A percentile compares a stretch with the other conserved stretches of the same genome.
Evolutionary conservation across 2,797 vertebrate genomes (phyloP).

Genomic region (Decapterus maruadsi): DNA sequence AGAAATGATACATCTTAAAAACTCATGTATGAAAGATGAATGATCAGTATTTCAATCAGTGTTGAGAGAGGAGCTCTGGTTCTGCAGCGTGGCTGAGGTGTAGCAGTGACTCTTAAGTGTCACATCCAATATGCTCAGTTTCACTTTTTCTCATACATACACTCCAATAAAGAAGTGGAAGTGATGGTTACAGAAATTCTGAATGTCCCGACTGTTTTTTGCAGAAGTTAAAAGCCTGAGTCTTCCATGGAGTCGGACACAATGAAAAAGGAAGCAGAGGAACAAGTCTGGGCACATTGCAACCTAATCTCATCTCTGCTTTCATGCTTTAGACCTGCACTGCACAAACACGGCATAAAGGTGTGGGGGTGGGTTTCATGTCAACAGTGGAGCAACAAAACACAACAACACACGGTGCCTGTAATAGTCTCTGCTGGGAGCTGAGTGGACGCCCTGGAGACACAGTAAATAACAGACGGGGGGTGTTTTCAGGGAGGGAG

Average conservation of each 20-base stretch:
- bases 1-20: slow-evolving; percentile 14
- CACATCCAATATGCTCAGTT: slow-evolving; percentile 11
- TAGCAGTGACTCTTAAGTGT: neutral
- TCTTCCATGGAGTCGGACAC: neutral
- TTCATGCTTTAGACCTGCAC: neutral
- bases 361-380: slow-evolving; percentile 31
- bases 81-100: neutral
- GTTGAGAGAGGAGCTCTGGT: neutral
- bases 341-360: neutral
- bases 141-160: slow-evolving; percentile 5
- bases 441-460: slow-evolving; percentile 37
- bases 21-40: neutral
- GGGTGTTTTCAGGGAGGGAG: slow-evolving; percentile 32
- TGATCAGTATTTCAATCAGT: neutral
- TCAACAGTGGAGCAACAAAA: neutral
- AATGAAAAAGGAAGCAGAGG: slow-evolving; percentile 52
- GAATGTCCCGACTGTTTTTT: slow-evolving; percentile 38
- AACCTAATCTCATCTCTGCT: slow-evolving; percentile 34
- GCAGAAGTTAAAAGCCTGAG: slow-evolving; percentile 52
- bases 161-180: slow-evolving; percentile 39
- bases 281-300: slow-evolving; percentile 69
- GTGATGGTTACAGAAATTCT: slow-evolving; percentile 13
- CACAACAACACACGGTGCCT: slow-evolving; percentile 12
- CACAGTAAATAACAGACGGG: slow-evolving; percentile 8
- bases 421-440: slow-evolving; percentile 41